Percentiles rank a stretch among this genome's conserved stretches.
Conservation (phyloP, 2,113 vertebrate genomes). For the Acrocephalus arundinaceus region DNA sequence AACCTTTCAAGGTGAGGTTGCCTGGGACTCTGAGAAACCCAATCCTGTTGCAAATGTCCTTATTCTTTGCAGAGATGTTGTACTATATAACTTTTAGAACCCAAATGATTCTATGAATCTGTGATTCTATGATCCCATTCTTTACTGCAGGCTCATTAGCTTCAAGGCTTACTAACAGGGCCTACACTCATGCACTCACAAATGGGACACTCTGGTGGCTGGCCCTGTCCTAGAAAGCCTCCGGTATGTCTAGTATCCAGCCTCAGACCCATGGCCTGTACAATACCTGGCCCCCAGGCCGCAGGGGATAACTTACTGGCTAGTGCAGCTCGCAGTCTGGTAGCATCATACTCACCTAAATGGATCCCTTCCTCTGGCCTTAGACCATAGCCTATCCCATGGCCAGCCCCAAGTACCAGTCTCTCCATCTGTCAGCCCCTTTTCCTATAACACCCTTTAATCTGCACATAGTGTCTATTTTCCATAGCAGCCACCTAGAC, state of each 20-base stretch:
- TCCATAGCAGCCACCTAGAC: not conserved
- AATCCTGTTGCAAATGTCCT: not conserved
- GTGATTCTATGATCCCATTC: not conserved
- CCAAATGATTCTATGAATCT: not conserved
- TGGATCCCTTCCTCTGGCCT: not conserved
- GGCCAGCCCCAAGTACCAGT: not conserved
- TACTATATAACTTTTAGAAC: not conserved
- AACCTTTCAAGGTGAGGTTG: not conserved
- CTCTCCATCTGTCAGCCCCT: not conserved
- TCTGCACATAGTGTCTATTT: not conserved
- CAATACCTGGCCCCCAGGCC: not conserved
- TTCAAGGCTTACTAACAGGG: not conserved
- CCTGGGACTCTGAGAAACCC: not conserved
- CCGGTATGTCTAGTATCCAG: not conserved
- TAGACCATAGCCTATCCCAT: not conserved
- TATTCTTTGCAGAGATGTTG: not conserved
- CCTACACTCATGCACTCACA: not conserved
- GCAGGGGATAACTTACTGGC: fast-evolving
- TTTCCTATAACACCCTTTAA: not conserved
- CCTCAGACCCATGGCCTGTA: not conserved
- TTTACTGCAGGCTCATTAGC: not conserved
- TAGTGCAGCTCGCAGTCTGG: not conserved
- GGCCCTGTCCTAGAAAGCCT: not conserved
- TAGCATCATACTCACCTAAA: not conserved
- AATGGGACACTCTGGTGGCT: not conserved